These are phyloP conservation scores for Tragelaphus imberbis DNA, from an alignment of 2,113 vertebrate species.

Conservation along the genomic window DNA sequence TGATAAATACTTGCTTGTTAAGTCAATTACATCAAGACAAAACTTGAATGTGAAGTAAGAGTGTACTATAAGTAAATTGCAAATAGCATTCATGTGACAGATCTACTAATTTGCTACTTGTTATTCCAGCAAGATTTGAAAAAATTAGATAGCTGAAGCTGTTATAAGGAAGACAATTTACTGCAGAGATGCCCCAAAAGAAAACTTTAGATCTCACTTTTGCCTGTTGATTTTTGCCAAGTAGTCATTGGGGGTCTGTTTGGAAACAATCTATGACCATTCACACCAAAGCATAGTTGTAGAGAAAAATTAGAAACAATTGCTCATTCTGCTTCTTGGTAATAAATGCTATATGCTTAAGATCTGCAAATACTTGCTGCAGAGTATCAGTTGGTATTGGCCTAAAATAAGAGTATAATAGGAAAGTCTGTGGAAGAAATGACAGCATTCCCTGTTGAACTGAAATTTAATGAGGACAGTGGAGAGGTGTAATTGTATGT, in stretches of 20 bases:
- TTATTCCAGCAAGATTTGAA: constrained; percentile 74
- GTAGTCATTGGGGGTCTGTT: constrained; percentile 51
- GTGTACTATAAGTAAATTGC: constrained; percentile 66
- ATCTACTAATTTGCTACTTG: constrained; percentile 73
- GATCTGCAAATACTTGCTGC: constrained; percentile 46
- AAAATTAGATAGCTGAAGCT: constrained; percentile 71
- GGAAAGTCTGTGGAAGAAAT: constrained; percentile 59
- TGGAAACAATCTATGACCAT: constrained; percentile 70
- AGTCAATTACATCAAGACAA: constrained; percentile 69
- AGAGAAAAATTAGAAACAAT: constrained; percentile 70
- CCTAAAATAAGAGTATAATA: constrained; percentile 57
- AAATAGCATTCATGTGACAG: constrained; percentile 66
- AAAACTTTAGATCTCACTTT: constrained; percentile 55
- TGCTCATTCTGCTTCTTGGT: constrained; percentile 61
- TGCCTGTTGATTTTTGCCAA: constrained; percentile 59
- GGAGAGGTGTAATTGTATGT: constrained; percentile 70
- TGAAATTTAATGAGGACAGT: constrained; percentile 79
- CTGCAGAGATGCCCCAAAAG: constrained; percentile 62
- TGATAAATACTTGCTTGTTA: constrained; percentile 76
- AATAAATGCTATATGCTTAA: background rate
- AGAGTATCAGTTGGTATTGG: constrained; percentile 1
- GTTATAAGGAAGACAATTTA: constrained; percentile 71
- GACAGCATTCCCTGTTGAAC: constrained; percentile 75
- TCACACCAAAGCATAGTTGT: constrained; percentile 65
- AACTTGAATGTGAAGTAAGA: constrained; percentile 68